A percentile compares a stretch with the other conserved stretches of the same genome.
phyloP scores from a whole-genome alignment of 2,888 invertebrate species.

The Cryptus viduatorius region DNA sequence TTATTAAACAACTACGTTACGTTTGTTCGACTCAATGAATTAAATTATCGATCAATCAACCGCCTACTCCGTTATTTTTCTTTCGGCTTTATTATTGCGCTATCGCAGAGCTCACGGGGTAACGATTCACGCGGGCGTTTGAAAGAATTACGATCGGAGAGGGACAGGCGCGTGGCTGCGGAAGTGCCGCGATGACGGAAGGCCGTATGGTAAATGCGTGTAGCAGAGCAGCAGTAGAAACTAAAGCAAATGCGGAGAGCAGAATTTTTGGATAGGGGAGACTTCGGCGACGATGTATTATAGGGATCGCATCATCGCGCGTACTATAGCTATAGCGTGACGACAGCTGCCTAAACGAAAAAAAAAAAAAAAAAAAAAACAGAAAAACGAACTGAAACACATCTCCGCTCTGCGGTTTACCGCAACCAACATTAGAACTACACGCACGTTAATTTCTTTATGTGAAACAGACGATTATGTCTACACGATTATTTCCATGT shows the following conservation, averaged over 20 bases:
- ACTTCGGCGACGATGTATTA: conserved; percentile 41
- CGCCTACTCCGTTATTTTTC: conserved; percentile 5
- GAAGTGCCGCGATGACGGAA: conserved; percentile 67
- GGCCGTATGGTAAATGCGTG: conserved; percentile 63
- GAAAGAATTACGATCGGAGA: conserved; percentile 52
- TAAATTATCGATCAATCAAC: not conserved
- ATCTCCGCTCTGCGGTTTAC: conserved; percentile 59
- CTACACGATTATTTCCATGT: conserved; percentile 32
- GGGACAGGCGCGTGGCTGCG: conserved; percentile 51
- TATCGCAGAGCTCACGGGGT: conserved; percentile 7
- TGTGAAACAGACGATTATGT: conserved; percentile 51
- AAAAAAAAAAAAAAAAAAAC: not conserved
- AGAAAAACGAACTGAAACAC: conserved; percentile 25
- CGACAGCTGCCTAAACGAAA: conserved; percentile 62
- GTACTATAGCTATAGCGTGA: conserved; percentile 51
- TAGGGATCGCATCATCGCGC: conserved; percentile 21
- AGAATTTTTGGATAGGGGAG: conserved; percentile 41
- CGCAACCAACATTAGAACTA: conserved; percentile 47
- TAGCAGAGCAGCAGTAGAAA: conserved; percentile 48
- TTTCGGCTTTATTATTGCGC: not conserved
- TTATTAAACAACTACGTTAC: not conserved
- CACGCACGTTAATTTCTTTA: conserved; percentile 60
- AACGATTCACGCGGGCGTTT: conserved; percentile 42
- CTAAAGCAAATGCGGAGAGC: conserved; percentile 40
- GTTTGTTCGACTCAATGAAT: not conserved